Base-by-base conservation (phyloP, 1,140 invertebrate species). In the Leptinotarsa defecta region DNA sequence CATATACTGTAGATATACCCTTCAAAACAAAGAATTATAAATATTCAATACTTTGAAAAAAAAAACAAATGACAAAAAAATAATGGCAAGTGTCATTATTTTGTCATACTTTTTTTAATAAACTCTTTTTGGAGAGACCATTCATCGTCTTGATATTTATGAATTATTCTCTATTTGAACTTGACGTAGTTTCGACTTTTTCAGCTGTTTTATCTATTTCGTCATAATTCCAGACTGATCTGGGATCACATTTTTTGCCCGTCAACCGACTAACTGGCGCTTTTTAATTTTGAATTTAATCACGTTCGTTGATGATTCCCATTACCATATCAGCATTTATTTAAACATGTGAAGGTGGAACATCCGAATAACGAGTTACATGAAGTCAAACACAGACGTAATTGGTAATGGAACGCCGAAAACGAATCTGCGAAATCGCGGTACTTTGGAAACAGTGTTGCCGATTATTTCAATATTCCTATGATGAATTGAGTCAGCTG, bases 241-340 rank as follows among this genome's bases (percentile, higher is more conserved):
- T 43, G 34, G 34, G 34, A 11, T 43, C 34, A 43, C 34, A 43
- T 19, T 57, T 19, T 57, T 65, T 17, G 48, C 49, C 48, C 22
- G 69, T 57, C 69, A 73, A 73, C 62, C 71, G 24, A 34, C 63
- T 43, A 52, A 49, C 70, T 20, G 19, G 13, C 70, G 64, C 63
- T 76, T 76, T 76, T 76, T 76, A 76, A 76, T 76, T 76, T 73
- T 69, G 63, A 73, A 64, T 76, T 76, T 76, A 76, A 76, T 76
- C 75, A 76, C 64, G 69, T 34, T 61, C 75, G 64, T 62, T 69
- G 70, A 76, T 64, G 71, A 73, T 73, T 73, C 64, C 71, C 49
- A 73, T 76, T 76, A 76, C 75, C 75, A 68, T 73, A 76, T 76
- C 76, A 77, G 76, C 72, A 52, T 77, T 77, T 77, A 77, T 77